Evolutionary conservation across 2,888 invertebrate genomes (phyloP).

Genomic region (Brachynemurus nebulosus): DNA sequence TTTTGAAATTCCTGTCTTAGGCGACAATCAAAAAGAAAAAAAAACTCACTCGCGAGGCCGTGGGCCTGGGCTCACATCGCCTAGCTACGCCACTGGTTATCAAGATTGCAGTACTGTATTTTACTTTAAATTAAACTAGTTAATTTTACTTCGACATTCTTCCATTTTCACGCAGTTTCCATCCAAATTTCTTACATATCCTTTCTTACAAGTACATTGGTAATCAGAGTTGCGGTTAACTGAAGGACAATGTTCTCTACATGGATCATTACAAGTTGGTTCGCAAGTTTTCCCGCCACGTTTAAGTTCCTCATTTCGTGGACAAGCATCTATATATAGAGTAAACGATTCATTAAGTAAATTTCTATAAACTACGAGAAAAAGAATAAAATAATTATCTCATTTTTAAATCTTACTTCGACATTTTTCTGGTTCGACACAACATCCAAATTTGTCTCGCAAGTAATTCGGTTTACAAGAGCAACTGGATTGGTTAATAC

Average conservation of each 20-base stretch:
- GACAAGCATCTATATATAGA: neutral
- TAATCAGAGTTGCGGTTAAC: constrained; percentile 19
- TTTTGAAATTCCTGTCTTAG: too few species aligned
- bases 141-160: constrained; percentile 25
- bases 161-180: constrained; percentile 26
- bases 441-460: neutral
- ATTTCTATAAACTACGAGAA: neutral
- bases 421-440: neutral
- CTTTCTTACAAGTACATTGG: constrained; percentile 31
- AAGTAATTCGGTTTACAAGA: neutral
- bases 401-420: neutral
- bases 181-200: constrained; percentile 25
- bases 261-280: constrained; percentile 26
- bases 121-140: too few species aligned
- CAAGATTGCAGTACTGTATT: too few species aligned
- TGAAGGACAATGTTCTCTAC: constrained; percentile 22
- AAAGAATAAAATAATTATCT: neutral
- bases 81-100: too few species aligned
- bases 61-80: too few species aligned
- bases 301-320: constrained; percentile 20
- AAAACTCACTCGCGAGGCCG: too few species aligned
- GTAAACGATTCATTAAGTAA: neutral
- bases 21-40: too few species aligned
- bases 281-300: constrained; percentile 29
- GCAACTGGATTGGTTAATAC: too few species aligned